Percentiles rank a stretch among this genome's conserved stretches.
Conservation (phyloP, 2,888 invertebrate genomes). For the Hypolimnas misippus region DNA sequence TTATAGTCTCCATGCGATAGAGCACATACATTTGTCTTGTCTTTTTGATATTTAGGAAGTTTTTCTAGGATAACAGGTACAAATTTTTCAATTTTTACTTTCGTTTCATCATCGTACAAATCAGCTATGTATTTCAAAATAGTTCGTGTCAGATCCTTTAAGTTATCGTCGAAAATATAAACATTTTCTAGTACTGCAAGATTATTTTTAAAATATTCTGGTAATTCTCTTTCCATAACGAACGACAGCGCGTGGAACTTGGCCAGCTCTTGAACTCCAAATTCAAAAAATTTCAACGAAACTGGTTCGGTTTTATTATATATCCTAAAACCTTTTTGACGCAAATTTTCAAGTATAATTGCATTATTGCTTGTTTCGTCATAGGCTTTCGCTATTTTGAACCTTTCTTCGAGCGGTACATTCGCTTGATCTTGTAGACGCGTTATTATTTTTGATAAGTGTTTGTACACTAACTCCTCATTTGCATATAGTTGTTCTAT, state of each 20-base stretch:
- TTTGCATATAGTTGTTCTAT: slow-evolving; percentile 42
- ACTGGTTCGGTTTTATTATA: slow-evolving; percentile 44
- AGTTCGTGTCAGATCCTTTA: slow-evolving; percentile 38
- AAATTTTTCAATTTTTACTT: slow-evolving; percentile 44
- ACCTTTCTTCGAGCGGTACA: slow-evolving; percentile 36
- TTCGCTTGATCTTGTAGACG: slow-evolving; percentile 44
- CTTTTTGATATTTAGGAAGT: slow-evolving; percentile 45
- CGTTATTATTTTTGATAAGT: slow-evolving; percentile 46
- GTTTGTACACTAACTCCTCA: slow-evolving; percentile 54
- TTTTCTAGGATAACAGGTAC: slow-evolving; percentile 36
- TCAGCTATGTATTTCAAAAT: slow-evolving; percentile 42
- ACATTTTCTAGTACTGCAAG: slow-evolving; percentile 40
- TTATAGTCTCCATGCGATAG: slow-evolving; percentile 44
- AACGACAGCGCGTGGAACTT: slow-evolving; percentile 52
- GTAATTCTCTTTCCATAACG: slow-evolving; percentile 45
- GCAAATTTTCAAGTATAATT: slow-evolving; percentile 44
- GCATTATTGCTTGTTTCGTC: slow-evolving; percentile 22
- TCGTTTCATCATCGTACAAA: slow-evolving; percentile 46
- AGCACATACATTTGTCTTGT: slow-evolving; percentile 30
- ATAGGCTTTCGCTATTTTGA: slow-evolving; percentile 34
- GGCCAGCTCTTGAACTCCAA: slow-evolving; percentile 49
- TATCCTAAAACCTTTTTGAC: slow-evolving; percentile 49
- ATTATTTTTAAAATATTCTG: slow-evolving; percentile 47
- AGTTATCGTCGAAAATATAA: slow-evolving; percentile 29
- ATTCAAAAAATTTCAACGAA: slow-evolving; percentile 48